A percentile compares a stretch with the other conserved stretches of the same genome.
These are phyloP conservation scores for Drosophila miranda DNA, from an alignment of 1,140 invertebrate genomes.

Conservation along the genomic window DNA sequence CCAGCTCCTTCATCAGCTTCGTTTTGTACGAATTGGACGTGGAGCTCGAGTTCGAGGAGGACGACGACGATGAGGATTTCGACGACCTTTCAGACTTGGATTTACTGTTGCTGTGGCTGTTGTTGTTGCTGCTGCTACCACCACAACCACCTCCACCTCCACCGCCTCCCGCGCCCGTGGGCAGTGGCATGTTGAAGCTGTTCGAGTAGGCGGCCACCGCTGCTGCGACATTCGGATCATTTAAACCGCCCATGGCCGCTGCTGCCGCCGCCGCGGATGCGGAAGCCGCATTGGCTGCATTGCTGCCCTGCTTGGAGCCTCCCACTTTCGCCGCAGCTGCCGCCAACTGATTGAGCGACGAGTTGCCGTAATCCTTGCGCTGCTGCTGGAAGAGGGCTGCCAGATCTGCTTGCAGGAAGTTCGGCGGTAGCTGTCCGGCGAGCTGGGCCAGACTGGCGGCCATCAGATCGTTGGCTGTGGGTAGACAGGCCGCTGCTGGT, in stretches of 20 bases:
- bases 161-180: slow-evolving; percentile 20
- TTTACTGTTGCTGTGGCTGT: slow-evolving; percentile 51
- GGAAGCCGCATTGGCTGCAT: neutral
- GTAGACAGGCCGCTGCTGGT: slow-evolving; percentile 56
- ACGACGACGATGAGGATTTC: slow-evolving; percentile 71
- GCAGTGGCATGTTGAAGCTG: slow-evolving; percentile 73
- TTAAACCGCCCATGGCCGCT: slow-evolving; percentile 37
- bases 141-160: slow-evolving; percentile 6
- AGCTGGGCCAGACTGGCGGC: slow-evolving; percentile 77
- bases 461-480: slow-evolving; percentile 78
- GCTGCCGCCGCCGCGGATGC: slow-evolving; percentile 15
- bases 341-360: slow-evolving; percentile 73
- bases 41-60: slow-evolving; percentile 67
- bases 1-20: slow-evolving; percentile 80
- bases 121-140: slow-evolving; percentile 18
- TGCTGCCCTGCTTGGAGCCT: slow-evolving; percentile 53
- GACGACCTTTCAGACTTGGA: slow-evolving; percentile 66
- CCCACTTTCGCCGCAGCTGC: slow-evolving; percentile 78
- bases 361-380: slow-evolving; percentile 76
- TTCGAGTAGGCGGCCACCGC: slow-evolving; percentile 76
- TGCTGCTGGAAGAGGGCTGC: slow-evolving; percentile 70
- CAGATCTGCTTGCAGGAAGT: slow-evolving; percentile 73
- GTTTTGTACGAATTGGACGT: slow-evolving; percentile 79
- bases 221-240: slow-evolving; percentile 75
- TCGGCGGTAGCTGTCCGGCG: slow-evolving; percentile 72